Evolutionary conservation across 2,888 invertebrate species (phyloP).

Genomic region (Deladenus siricidicola): DNA sequence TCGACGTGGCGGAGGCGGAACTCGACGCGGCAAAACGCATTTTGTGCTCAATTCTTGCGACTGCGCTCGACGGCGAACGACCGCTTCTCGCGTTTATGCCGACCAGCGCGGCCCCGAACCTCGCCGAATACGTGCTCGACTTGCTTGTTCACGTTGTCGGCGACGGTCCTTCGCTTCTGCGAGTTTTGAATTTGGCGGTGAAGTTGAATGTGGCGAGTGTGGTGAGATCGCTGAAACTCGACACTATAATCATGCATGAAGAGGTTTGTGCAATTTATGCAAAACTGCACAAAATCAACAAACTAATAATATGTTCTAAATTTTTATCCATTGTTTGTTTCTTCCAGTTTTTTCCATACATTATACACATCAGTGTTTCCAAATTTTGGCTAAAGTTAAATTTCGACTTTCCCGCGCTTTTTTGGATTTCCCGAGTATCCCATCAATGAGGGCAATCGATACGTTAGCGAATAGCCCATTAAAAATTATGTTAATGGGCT

Average conservation of each 20-base stretch:
- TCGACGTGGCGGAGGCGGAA: neutral
- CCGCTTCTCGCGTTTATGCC: constrained; percentile 11
- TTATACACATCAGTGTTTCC: too few relatives aligned
- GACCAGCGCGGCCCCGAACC: constrained; percentile 9
- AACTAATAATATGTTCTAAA: neutral
- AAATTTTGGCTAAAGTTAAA: too few relatives aligned
- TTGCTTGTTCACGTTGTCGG: constrained; percentile 17
- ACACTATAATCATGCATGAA: constrained; percentile 28
- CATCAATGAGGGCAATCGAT: too few relatives aligned
- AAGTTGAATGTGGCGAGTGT: constrained; percentile 36
- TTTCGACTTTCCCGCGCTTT: too few relatives aligned
- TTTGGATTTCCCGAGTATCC: too few relatives aligned
- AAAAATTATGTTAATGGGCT: too few relatives aligned
- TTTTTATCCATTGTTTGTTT: neutral
- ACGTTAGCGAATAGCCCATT: too few relatives aligned
- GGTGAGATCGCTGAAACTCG: constrained; percentile 26
- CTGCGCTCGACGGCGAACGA: neutral
- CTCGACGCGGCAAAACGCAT: neutral
- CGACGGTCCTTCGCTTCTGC: constrained; percentile 21
- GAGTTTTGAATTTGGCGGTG: constrained; percentile 36
- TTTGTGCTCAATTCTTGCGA: neutral
- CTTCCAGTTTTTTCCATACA: constrained; percentile 7
- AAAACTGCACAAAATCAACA: too few relatives aligned
- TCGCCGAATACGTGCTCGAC: constrained; percentile 19
- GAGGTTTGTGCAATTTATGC: neutral